phyloP scores from a whole-genome alignment of 2,113 vertebrate species.

The Pelobates fuscus region DNA sequence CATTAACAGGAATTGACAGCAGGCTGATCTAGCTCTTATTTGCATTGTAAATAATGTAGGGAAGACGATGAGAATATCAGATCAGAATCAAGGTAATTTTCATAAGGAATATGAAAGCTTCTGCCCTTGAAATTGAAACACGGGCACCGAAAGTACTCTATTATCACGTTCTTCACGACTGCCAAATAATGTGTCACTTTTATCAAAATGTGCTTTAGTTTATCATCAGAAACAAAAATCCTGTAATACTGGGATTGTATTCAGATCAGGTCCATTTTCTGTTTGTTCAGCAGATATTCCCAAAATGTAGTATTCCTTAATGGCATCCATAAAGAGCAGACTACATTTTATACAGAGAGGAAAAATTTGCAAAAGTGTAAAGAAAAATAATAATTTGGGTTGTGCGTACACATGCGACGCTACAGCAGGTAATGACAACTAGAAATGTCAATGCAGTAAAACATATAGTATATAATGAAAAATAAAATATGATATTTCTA shows the following conservation, averaged over 20 bases:
- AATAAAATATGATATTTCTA: too few relatives aligned
- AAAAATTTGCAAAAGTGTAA: too few relatives aligned
- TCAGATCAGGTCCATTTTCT: conserved; percentile 22
- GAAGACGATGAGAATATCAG: conserved; percentile 36
- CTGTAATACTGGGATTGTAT: not conserved
- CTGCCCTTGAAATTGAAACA: conserved; percentile 41
- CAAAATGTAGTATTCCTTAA: not conserved
- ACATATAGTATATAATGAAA: too few relatives aligned
- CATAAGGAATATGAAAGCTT: conserved; percentile 23
- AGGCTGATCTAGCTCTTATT: conserved; percentile 40
- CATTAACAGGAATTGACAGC: conserved; percentile 42
- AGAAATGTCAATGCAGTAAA: too few relatives aligned
- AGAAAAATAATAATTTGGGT: too few relatives aligned
- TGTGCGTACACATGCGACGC: too few relatives aligned
- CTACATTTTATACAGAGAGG: too few relatives aligned
- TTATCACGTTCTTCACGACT: conserved; percentile 27
- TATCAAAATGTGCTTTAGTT: conserved; percentile 18
- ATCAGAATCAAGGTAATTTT: conserved; percentile 46
- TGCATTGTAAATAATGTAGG: conserved; percentile 44
- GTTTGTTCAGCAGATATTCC: conserved; percentile 35
- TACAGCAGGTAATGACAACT: too few relatives aligned
- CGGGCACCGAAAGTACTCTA: conserved; percentile 2
- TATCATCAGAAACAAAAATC: conserved; percentile 12
- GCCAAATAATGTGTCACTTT: conserved; percentile 28
- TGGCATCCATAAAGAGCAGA: not conserved